phyloP scores from a whole-genome alignment of 2,888 invertebrate genomes.

The Nebria salina region DNA sequence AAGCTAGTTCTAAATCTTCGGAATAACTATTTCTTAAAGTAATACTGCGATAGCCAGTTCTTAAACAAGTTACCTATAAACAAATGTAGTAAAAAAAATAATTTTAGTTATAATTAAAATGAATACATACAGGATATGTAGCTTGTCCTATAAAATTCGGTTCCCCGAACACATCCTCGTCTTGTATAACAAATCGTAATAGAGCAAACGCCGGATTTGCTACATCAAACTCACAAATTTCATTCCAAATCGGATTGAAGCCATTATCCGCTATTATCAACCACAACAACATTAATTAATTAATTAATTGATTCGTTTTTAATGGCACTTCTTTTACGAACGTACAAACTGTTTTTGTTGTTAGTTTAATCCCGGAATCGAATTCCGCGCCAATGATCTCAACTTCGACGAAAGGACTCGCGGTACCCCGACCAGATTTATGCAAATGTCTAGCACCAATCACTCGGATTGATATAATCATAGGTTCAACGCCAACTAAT shows the following conservation, averaged over 20 bases:
- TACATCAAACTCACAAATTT: slow-evolving; percentile 81
- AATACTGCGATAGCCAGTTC: slow-evolving; percentile 91
- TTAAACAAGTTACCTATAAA: slow-evolving; percentile 74
- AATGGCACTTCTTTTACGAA: slow-evolving; percentile 49
- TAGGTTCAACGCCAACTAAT: slow-evolving; percentile 69
- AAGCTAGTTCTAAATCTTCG: slow-evolving; percentile 91
- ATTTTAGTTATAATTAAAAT: slow-evolving; percentile 50
- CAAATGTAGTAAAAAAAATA: neutral
- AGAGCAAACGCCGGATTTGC: slow-evolving; percentile 85
- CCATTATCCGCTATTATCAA: slow-evolving; percentile 82
- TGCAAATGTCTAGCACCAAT: slow-evolving; percentile 91
- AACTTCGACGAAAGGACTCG: slow-evolving; percentile 91
- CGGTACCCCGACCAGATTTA: slow-evolving; percentile 83
- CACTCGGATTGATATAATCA: slow-evolving; percentile 77
- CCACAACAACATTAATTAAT: slow-evolving; percentile 18
- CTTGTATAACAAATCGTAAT: slow-evolving; percentile 87
- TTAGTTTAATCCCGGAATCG: slow-evolving; percentile 83
- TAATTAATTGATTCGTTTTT: neutral
- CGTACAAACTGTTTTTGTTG: slow-evolving; percentile 86
- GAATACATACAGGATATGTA: slow-evolving; percentile 79
- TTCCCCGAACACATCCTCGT: slow-evolving; percentile 98
- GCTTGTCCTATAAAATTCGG: slow-evolving; percentile 97
- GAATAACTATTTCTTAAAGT: slow-evolving; percentile 89
- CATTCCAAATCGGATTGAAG: slow-evolving; percentile 91
- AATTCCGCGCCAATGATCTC: slow-evolving; percentile 90